Conservation (phyloP, 2,888 invertebrate genomes). For the Athalia cordata region DNA sequence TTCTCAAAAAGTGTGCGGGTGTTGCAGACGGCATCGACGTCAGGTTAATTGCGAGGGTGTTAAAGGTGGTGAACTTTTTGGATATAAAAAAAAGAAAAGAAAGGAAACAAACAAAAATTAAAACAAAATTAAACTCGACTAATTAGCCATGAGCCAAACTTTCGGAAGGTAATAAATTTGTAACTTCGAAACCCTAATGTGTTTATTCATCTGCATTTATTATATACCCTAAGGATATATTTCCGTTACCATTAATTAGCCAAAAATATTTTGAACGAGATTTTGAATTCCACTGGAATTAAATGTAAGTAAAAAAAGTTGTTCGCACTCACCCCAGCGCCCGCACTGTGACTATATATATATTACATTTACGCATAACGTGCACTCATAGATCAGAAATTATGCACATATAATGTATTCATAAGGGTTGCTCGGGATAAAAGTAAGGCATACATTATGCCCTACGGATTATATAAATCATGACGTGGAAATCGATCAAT, state of each 20-base stretch:
- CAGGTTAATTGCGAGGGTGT: background rate
- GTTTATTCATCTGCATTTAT: slow-evolving; percentile 1
- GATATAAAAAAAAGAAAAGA: no score
- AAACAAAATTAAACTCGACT: background rate
- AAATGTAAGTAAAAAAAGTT: slow-evolving; percentile 22
- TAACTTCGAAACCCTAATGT: background rate
- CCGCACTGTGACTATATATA: no score
- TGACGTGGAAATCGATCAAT: slow-evolving; percentile 32
- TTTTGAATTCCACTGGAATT: slow-evolving; percentile 10
- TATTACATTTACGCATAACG: background rate
- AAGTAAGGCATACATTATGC: background rate
- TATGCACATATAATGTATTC: no score
- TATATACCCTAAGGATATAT: background rate
- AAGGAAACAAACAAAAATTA: slow-evolving; percentile 1
- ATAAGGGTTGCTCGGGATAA: background rate
- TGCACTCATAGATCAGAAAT: no score
- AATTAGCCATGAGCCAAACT: slow-evolving; percentile 18
- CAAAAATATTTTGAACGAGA: background rate
- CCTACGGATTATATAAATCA: background rate
- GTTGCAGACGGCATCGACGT: background rate
- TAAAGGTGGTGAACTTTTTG: background rate
- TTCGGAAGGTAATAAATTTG: slow-evolving; percentile 16
- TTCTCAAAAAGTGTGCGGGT: slow-evolving; percentile 28
- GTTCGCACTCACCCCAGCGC: background rate
- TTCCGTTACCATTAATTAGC: background rate